Conservation (phyloP, 2,888 invertebrate species). For the Pollenia amentaria region DNA sequence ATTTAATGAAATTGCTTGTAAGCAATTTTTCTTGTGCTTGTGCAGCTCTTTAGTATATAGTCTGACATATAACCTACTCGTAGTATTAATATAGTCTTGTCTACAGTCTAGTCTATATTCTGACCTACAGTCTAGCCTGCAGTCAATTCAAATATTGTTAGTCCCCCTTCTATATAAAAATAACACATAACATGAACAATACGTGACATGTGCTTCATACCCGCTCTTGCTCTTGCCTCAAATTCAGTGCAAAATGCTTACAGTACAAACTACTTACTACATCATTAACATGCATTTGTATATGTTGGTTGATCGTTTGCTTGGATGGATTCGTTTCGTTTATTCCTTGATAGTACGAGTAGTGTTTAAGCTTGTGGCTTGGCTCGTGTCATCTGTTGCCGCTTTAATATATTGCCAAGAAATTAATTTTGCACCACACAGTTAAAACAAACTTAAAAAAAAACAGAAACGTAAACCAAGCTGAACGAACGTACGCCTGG, state of each 20-base stretch:
- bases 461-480: conserved; percentile 14
- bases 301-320: conserved; percentile 49
- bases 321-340: conserved; percentile 31
- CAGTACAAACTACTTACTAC: conserved; percentile 37
- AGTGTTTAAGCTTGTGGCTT: conserved; percentile 68
- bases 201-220: conserved; percentile 64
- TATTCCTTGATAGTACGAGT: conserved; percentile 17
- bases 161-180: background rate
- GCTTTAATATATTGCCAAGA: conserved; percentile 72
- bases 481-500: conserved; percentile 19
- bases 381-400: conserved; percentile 75
- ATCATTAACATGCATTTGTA: conserved; percentile 68
- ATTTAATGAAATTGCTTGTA: too few species aligned
- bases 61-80: too few species aligned
- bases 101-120: too few species aligned
- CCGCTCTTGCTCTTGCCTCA: conserved; percentile 16
- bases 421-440: conserved; percentile 72
- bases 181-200: background rate
- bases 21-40: too few species aligned
- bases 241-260: conserved; percentile 47
- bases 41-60: too few species aligned
- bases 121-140: too few species aligned
- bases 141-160: background rate
- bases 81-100: too few species aligned
- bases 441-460: conserved; percentile 42